Evolutionary conservation across 2,113 vertebrate species (phyloP), one percentile per base, ranked within the genome.

Genomic region (Cephalophus harveyi): DNA sequence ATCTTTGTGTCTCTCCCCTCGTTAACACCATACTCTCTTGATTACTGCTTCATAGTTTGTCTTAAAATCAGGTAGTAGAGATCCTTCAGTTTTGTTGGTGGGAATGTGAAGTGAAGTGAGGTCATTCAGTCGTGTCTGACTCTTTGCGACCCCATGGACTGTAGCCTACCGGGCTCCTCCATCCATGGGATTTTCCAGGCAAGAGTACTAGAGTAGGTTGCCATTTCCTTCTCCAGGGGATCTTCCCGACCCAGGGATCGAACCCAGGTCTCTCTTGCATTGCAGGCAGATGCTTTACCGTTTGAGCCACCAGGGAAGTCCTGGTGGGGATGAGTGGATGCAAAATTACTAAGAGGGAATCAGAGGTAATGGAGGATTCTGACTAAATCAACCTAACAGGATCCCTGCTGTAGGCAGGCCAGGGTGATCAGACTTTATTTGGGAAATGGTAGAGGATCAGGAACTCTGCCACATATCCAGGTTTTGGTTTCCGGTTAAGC

Each of bases 201-300:
- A 59, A 59, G 10, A 59, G 57, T 59, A 59, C 57, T 59, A 10
- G 57, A 59, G 25, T 59, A 25, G 57, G 57, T 0, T 59, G 57
- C 57, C 57, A 27, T 59, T 59, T 59, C 25, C 57, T 1, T 27
- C 57, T 27, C 10, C 25, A 59, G 57, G 57, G 27, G 57, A 59
- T 59, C 57, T 59, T 27, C 57, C 57, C 10, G 2, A 59, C 57
- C 10, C 25, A 59, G 57, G 57, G 25, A 59, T 27, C 2, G 4
- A 59, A 59, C n/a, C 10, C 4, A 0, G 4, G 25, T 27, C 57
- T 59, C 57, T 25, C 4, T n/a, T n/a, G 4, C 57, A 59, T 2
- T 59, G 25, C 57, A 27, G 57, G 25, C 57, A 27, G 57, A 59
- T 0, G 10, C 57, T 59, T 5, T 59, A 27, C 57, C 25, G 0